Percentiles rank a stretch among this genome's conserved stretches.
Evolutionary conservation across 2,888 invertebrate species (phyloP).

Genomic region (Xanthia icteritia): DNA sequence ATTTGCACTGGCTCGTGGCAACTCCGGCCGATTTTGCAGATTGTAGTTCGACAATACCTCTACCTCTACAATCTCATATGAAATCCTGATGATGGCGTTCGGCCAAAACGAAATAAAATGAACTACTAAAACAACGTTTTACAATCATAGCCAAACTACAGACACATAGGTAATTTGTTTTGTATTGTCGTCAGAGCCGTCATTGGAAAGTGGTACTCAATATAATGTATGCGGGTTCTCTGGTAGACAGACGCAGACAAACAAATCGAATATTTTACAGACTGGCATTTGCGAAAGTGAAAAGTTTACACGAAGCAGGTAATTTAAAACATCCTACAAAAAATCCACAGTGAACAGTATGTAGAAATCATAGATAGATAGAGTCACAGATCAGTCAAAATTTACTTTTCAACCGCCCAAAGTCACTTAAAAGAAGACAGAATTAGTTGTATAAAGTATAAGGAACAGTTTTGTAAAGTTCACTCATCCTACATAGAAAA

Average conservation of each 20-base stretch:
- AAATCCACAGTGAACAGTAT: neutral
- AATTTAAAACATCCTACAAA: neutral
- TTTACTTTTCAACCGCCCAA: neutral
- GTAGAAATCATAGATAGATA: neutral
- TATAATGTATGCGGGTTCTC: constrained; percentile 24
- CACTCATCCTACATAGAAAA: too few relatives aligned
- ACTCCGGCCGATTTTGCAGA: neutral
- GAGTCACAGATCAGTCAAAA: neutral
- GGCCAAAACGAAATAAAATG: constrained; percentile 25
- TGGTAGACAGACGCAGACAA: neutral
- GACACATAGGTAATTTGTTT: constrained; percentile 6
- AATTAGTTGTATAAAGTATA: neutral
- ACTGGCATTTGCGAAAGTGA: neutral
- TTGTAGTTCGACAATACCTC: constrained; percentile 1
- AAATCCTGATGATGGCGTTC: neutral
- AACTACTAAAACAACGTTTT: constrained; percentile 24
- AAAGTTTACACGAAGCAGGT: neutral
- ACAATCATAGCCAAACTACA: constrained; percentile 1
- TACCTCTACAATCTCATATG: neutral
- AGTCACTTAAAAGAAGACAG: neutral
- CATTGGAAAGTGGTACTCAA: constrained; percentile 36
- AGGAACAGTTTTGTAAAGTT: too few relatives aligned
- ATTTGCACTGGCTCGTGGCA: neutral
- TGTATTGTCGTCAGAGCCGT: constrained; percentile 13
- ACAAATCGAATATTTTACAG: neutral